Conservation (phyloP, 2,888 invertebrate species). For the Campopleginae sp. region DNA sequence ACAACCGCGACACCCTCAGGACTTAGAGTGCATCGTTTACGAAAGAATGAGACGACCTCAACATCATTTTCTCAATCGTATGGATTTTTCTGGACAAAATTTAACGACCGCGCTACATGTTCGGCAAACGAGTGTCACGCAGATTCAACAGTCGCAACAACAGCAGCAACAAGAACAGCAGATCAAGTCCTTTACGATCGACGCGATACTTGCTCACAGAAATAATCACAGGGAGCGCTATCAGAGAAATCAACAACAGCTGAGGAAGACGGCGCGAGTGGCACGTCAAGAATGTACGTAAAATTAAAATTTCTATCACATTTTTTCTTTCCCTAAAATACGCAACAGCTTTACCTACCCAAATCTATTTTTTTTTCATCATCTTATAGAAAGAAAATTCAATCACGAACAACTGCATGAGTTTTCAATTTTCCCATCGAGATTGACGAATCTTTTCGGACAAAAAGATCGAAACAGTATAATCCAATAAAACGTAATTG, state of each 20-base stretch:
- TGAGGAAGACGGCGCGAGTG: conserved; percentile 72
- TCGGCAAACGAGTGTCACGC: conserved; percentile 73
- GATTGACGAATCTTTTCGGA: not conserved
- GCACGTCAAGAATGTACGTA: conserved; percentile 68
- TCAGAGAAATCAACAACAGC: conserved; percentile 76
- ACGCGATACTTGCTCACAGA: conserved; percentile 93
- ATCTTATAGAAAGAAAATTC: not conserved
- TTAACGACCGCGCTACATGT: conserved; percentile 71
- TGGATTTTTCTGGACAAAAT: conserved; percentile 74
- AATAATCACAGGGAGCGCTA: conserved; percentile 83
- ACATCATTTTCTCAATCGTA: conserved; percentile 71
- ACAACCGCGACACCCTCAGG: conserved; percentile 74
- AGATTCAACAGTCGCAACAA: conserved; percentile 74
- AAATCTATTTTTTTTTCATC: not conserved
- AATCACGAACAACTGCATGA: not conserved
- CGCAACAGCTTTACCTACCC: not conserved
- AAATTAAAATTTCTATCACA: conserved; percentile 1
- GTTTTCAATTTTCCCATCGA: not conserved
- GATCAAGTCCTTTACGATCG: conserved; percentile 94
- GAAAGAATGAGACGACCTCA: conserved; percentile 79
- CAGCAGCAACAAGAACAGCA: conserved; percentile 78
- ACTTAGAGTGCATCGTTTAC: conserved; percentile 77
- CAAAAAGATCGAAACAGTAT: too few relatives aligned
- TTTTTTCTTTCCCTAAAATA: not conserved
- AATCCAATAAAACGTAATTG: not conserved